Base-by-base conservation (phyloP, 2,797 vertebrate species). In the Catharus ustulatus region DNA sequence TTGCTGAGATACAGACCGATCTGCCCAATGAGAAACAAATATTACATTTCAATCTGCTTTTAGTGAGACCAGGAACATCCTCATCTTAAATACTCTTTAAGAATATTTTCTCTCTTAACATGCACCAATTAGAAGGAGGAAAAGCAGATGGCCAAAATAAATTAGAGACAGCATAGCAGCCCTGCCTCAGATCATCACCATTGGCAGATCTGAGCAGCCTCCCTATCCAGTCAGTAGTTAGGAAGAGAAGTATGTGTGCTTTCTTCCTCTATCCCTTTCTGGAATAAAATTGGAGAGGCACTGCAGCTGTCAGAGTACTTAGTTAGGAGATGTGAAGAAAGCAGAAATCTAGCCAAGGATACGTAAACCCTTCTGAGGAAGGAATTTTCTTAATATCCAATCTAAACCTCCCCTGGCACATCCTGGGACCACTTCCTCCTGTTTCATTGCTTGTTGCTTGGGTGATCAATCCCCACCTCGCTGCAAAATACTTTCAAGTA, bases 91-190 rank as follows among this genome's bases (percentile, higher is more conserved):
- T 0, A 11, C 46, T 87, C 51, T 92, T 89, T 69, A 84, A 81
- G 87, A 81, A 66, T 84, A 69, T 85, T 85, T 71, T 80, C 19
- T 38, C 8, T 71, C 69, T 77, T 86, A 78, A 78, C 63, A 52
- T 4, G 1, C 36, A 94, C 76, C 89, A 96, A 92, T 95, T 95
- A 95, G 72, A 89, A 77, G 87, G 22, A 95, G 82, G 51, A 93
- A 93, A 87, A 93, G 54, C 96, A 97, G 95, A 95, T 95, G 96
- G 94, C 32, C 79, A 62, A 96, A 95, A 92, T 87, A 95, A 97
- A 96, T 95, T 95, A 94, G 75, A 89, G 72, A 23, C 29, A 68
- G 57, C 20, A 68, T 72, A 89, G 11, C 84, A 93, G 38, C 48
- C 52, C 45, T 84, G 59, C 26, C 58, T 95, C 72, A 93, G 68